Conservation (phyloP, 2,888 invertebrate genomes). For the Atethmia centrago region DNA sequence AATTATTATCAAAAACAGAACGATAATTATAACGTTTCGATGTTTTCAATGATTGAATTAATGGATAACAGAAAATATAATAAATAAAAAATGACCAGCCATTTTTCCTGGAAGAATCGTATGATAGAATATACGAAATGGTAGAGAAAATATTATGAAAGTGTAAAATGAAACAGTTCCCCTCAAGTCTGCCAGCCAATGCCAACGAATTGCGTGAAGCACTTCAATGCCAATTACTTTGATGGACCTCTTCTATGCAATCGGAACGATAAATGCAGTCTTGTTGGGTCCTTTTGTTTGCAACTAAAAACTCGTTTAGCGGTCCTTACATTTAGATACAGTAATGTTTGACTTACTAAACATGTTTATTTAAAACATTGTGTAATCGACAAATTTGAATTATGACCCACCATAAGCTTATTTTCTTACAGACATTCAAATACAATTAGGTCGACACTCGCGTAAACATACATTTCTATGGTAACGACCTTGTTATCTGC, state of each 20-base stretch:
- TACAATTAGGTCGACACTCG: no score
- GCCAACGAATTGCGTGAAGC: constrained; percentile 16
- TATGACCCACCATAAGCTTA: no score
- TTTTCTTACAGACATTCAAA: no score
- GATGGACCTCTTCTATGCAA: constrained; percentile 27
- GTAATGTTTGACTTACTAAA: not conserved
- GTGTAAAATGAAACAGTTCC: not conserved
- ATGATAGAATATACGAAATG: no score
- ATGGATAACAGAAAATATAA: constrained; percentile 67
- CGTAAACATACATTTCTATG: no score
- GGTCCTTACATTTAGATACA: not conserved
- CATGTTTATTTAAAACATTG: not conserved
- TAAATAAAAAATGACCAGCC: no score
- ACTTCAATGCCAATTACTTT: constrained; percentile 26
- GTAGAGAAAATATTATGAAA: no score
- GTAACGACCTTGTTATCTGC: no score
- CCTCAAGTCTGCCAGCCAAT: constrained; percentile 3
- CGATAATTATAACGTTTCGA: constrained; percentile 63
- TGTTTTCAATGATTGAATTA: constrained; percentile 74
- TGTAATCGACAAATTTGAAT: no score
- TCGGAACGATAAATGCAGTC: constrained; percentile 18
- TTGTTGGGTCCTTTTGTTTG: constrained; percentile 13
- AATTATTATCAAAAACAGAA: constrained; percentile 63
- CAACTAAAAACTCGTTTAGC: not conserved
- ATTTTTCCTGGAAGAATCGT: not conserved